Base-by-base conservation (phyloP, 2,888 invertebrate species). In the Globia sparganii region DNA sequence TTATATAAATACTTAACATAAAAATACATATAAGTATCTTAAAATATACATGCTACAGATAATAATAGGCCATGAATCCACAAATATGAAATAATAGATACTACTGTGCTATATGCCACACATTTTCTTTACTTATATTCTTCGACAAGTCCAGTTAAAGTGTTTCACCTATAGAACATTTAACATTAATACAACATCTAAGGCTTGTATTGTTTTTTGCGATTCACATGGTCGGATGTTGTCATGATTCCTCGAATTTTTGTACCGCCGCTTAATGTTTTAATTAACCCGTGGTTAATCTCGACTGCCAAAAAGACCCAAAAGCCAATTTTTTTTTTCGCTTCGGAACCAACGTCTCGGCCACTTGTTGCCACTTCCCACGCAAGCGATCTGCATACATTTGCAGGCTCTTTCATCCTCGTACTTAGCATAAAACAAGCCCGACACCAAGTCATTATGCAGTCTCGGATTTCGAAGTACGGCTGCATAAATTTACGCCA, bases 291-390 rank as follows among this genome's bases (percentile, higher is more conserved):
- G 87, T 89, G 89, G 89, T 93, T 93, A 92, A 92, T 92, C 90
- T 89, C 87, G 86, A 88, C 90, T 90, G 90, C 93, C 92, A 94
- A 94, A 92, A 91, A 90, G 88, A 86, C 87, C 87, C 86, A 88
- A 87, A 87, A 78, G 81, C 83, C 87, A 86, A 91, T 92, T 93
- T 94, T 94, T 91, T 91, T 92, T 91, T 91, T 56, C n/a, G 80
- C 90, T 90, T 89, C 87, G 86, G 90, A 88, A 92, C 89, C 90
- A 92, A 92, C 90, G 90, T 94, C 92, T 93, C 91, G 91, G 91
- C 94, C 95, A 96, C 96, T 96, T 96, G 96, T 96, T 96, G 96
- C 93, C 92, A 94, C 95, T 96, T 96, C 96, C 96, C 96, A 96
- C 96, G 96, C 95, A 92, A 92, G 88, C 93, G 94, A 94, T 96